Conservation (phyloP, 2,888 invertebrate genomes). For the Gari tellinella region DNA sequence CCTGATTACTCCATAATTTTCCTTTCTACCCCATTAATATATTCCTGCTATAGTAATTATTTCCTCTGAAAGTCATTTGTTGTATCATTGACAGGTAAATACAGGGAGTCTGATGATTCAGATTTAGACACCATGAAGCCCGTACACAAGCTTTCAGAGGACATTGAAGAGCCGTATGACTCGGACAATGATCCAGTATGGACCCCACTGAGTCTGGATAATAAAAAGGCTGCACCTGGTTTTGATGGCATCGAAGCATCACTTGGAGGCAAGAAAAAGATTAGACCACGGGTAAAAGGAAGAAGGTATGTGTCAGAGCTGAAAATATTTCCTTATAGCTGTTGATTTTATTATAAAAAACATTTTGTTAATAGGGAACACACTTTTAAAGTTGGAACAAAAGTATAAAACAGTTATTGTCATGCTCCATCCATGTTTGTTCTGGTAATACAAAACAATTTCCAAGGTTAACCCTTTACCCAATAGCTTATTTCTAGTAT, state of each 20-base stretch:
- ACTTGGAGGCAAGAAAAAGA: slow-evolving; percentile 25
- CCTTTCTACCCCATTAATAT: no score
- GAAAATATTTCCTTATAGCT: no score
- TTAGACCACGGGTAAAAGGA: slow-evolving; percentile 27
- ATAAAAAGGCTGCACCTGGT: slow-evolving; percentile 33
- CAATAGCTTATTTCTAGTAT: no score
- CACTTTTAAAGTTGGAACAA: no score
- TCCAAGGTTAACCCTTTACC: no score
- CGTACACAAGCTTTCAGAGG: slow-evolving; percentile 41
- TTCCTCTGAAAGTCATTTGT: neutral
- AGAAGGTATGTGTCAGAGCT: slow-evolving; percentile 33
- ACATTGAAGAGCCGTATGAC: slow-evolving; percentile 73
- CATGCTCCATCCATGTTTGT: no score
- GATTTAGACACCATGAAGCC: slow-evolving; percentile 59
- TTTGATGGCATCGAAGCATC: slow-evolving; percentile 16
- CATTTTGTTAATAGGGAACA: no score
- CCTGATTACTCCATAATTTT: no score
- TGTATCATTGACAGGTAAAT: slow-evolving; percentile 43
- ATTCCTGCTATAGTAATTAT: neutral
- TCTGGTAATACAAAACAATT: no score
- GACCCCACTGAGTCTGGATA: slow-evolving; percentile 76
- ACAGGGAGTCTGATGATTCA: slow-evolving; percentile 58
- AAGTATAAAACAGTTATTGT: no score
- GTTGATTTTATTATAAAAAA: no score
- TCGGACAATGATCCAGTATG: slow-evolving; percentile 82